Conservation (phyloP, 2,113 vertebrate species). For the Thamnaconus septentrionalis region DNA sequence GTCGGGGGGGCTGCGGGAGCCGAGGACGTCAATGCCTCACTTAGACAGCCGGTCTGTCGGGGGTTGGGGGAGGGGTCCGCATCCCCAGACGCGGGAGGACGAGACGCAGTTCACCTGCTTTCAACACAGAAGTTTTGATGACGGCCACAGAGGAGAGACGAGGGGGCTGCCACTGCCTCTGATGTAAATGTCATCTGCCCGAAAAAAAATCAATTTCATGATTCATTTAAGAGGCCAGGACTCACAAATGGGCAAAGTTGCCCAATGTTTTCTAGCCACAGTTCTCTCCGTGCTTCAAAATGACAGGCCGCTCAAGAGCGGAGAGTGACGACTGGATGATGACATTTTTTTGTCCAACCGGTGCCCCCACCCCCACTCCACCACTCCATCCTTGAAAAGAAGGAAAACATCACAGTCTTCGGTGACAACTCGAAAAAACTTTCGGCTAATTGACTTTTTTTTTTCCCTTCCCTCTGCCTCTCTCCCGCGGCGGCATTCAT, state of each 20-base stretch:
- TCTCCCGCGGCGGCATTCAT: slow-evolving; percentile 30
- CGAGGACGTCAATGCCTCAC: slow-evolving; percentile 64
- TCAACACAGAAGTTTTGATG: slow-evolving; percentile 50
- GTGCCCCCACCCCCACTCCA: neutral
- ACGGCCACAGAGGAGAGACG: slow-evolving; percentile 13
- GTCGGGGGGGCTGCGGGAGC: slow-evolving; percentile 52
- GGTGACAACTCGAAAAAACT: slow-evolving; percentile 20
- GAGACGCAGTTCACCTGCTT: slow-evolving; percentile 66
- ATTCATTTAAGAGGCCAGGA: slow-evolving; percentile 52
- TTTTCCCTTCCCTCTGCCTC: neutral
- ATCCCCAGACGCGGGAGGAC: slow-evolving; percentile 56
- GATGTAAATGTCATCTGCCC: slow-evolving; percentile 62
- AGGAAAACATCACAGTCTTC: slow-evolving; percentile 22
- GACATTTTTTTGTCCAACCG: slow-evolving; percentile 8
- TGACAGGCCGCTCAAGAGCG: neutral
- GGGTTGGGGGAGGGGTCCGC: slow-evolving; percentile 24
- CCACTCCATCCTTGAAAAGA: slow-evolving; percentile 9
- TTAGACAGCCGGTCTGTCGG: slow-evolving; percentile 60
- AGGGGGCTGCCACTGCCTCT: slow-evolving; percentile 38
- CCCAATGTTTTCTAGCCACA: slow-evolving; percentile 16
- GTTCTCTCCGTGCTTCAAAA: slow-evolving; percentile 6
- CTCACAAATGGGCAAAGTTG: slow-evolving; percentile 45
- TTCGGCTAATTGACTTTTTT: slow-evolving; percentile 54
- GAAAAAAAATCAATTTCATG: slow-evolving; percentile 63
- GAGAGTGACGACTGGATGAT: neutral